Base-by-base conservation (phyloP, 2,113 vertebrate species). In the Pica pica region DNA sequence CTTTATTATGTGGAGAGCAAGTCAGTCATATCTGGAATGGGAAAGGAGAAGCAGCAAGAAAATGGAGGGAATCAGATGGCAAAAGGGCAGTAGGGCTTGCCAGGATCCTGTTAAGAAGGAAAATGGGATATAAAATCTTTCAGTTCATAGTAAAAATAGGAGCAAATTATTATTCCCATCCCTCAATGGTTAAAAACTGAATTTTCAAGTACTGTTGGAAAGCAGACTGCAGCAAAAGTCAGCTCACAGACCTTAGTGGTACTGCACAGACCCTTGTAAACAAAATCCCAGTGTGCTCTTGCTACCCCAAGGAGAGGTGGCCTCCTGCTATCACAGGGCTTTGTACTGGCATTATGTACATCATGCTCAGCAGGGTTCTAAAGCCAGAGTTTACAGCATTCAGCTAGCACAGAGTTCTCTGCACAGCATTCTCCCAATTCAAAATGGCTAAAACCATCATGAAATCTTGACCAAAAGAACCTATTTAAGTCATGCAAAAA, bases 331-430 rank as follows among this genome's bases (percentile, higher is more conserved):
- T 16, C 44, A 41, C 30, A 8, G 41, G 31, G n/a, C 26, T 44
- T 78, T 37, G 33, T 5, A 3, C 0, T 13, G 33, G n/a, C 24
- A 15, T 49, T 19, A 30, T 1, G 5, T 33, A 41, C 20, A 44
- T 33, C 1, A 4, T 11, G 19, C 16, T 84, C 41, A 56, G 16
- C 3, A 10, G 22, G 10, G 13, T 16, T 71, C 49, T 64, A 50
- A 68, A 26, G 17, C 28, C 35, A 19, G 22, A 55, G 28, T 37
- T 67, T 2, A 41, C 21, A 63, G 39, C 12, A 59, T 22, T 47
- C 30, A 65, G 15, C 13, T 41, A 67, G 31, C 16, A 15, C 1
- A 55, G 21, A 47, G 11, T 4, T 53, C 39, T 49, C 47, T 39
- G 5, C 19, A 24, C 13, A 67, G 44, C 39, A 67, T 64, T 79